phyloP scores from a whole-genome alignment of 2,797 vertebrate species.

The Austrolebias charrua region DNA sequence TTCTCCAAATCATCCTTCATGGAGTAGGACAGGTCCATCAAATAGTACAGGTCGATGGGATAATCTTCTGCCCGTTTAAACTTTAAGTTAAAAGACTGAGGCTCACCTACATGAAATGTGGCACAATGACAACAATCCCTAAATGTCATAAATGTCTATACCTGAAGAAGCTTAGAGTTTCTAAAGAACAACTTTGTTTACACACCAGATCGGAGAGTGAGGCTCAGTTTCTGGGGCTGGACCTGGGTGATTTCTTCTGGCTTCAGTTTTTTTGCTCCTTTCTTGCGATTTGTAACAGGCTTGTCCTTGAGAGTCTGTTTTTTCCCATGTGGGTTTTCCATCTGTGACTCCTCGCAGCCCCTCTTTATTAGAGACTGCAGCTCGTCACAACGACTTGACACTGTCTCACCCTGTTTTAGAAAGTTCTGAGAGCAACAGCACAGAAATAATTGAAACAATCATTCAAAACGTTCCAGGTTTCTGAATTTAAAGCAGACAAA shows the following conservation, averaged over 20 bases:
- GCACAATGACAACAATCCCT: not conserved
- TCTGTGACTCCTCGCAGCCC: constrained; percentile 82
- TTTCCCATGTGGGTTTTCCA: constrained; percentile 88
- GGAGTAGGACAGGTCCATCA: too few species aligned
- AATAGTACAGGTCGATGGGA: too few species aligned
- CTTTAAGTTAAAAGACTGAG: constrained; percentile 92
- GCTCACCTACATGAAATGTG: constrained; percentile 81
- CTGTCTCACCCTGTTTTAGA: constrained; percentile 93
- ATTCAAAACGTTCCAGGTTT: not conserved
- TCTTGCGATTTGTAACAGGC: constrained; percentile 86
- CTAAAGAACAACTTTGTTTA: not conserved
- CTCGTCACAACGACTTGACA: constrained; percentile 93
- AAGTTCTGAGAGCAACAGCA: constrained; percentile 79
- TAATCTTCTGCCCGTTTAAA: too few species aligned
- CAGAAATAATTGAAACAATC: constrained; percentile 1
- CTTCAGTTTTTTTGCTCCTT: constrained; percentile 78
- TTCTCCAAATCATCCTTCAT: too few species aligned
- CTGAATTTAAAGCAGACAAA: not conserved
- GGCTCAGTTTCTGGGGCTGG: constrained; percentile 89
- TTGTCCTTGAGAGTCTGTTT: constrained; percentile 75
- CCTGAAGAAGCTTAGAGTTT: not conserved
- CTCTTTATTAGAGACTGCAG: constrained; percentile 86
- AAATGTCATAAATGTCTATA: not conserved
- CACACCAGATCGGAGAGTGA: constrained; percentile 90
- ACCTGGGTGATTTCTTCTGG: constrained; percentile 95